Conservation (phyloP, 2,113 vertebrate genomes). For the Peromyscus polionotus region DNA sequence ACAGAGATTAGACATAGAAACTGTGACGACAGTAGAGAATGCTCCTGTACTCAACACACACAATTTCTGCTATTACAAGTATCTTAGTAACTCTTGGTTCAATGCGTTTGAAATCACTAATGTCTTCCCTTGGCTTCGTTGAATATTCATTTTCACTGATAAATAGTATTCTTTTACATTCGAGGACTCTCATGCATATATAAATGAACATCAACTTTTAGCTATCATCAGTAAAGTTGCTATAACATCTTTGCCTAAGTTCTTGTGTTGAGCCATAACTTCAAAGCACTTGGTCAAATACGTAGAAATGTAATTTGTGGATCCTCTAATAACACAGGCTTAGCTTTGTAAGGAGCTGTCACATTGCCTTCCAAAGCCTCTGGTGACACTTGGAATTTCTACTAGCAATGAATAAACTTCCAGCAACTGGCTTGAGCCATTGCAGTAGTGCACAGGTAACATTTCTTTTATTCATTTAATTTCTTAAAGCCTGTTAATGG, state of each 20-base stretch:
- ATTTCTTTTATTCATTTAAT: background rate
- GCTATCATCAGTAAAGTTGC: background rate
- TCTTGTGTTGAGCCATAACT: background rate
- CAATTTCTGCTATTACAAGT: background rate
- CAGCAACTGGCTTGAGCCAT: background rate
- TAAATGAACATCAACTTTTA: background rate
- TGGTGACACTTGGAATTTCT: background rate
- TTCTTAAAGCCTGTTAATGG: background rate
- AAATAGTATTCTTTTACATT: background rate
- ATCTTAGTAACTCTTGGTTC: background rate
- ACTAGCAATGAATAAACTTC: background rate
- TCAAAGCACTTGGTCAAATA: background rate
- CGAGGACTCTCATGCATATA: background rate
- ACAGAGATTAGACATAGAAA: background rate
- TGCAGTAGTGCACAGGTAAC: background rate
- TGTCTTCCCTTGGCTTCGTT: background rate
- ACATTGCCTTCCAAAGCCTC: background rate
- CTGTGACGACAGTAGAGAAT: background rate
- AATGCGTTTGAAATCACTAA: background rate
- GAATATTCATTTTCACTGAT: background rate
- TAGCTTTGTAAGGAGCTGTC: background rate
- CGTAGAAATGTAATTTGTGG: fast-evolving
- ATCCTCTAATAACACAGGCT: background rate
- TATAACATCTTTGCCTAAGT: background rate
- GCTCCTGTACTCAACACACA: background rate